Evolutionary conservation across 2,888 invertebrate genomes (phyloP), one percentile per base, ranked within the genome.

Genomic region (Drosophila limbata): DNA sequence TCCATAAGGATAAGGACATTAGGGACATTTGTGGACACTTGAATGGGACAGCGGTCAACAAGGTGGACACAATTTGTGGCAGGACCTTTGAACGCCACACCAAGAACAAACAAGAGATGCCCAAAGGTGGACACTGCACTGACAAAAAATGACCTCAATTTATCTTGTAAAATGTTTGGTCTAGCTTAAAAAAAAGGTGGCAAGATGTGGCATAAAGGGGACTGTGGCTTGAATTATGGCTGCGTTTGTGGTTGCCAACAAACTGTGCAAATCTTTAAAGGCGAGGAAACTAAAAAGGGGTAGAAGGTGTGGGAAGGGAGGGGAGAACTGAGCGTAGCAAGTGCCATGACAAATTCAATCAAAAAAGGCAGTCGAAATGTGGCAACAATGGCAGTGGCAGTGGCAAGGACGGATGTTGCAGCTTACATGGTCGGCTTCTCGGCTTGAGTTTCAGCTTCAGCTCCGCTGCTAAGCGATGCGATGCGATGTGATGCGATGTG

Each of bases 141-240:
- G 62, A 68, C 81, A 90, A 90, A 87, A 91, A 91, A 90, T 91
- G 90, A 91, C 92, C 91, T 89, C 91, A 91, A 92, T 92, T 92
- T 92, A 92, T 92, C 91, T 91, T 91, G 70, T 78, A 80, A 69
- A 79, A 71, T 81, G 25, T 76, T 73, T 52, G 65, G 51, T 51
- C 64, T 55, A 35, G 51, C 40, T 52, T 10, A 17, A 42, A 52
- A 57, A 35, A 50, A 35, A 39, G 40, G 6, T 56, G 53, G 19
- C 15, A 31, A 48, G 31, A 19, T 44, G 40, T 42, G 31, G 25
- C n/a, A 8, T 21, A 21, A 35, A 25, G 28, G 11, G 28, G 35
- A 37, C 13, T 77, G 68, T 71, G 72, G 73, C 72, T 74, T 84
- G 75, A 82, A 77, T 84, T 78, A 81, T 82, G 81, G 68, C 65